A percentile compares a stretch with the other conserved stretches of the same genome.
phyloP scores from a whole-genome alignment of 1,140 invertebrate species.

The Panonychus citri region DNA sequence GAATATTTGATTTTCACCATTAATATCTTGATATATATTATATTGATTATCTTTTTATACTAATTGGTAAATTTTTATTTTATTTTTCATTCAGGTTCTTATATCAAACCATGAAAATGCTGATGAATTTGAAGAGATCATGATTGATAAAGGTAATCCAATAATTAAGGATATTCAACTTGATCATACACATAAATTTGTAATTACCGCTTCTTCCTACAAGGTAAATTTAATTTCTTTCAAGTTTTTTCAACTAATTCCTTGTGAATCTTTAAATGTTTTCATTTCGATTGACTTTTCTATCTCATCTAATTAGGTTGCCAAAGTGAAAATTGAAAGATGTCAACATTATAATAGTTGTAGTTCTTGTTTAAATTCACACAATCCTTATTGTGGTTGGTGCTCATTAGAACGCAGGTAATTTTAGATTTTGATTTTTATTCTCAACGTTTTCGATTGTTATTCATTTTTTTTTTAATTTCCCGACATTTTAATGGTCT shows the following conservation, averaged over 20 bases:
- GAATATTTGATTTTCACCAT: too few relatives aligned
- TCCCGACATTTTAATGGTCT: constrained; percentile 23
- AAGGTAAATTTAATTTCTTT: constrained; percentile 26
- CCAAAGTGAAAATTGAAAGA: constrained; percentile 72
- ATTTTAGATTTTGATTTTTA: constrained; percentile 20
- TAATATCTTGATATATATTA: too few relatives aligned
- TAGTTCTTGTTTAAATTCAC: constrained; percentile 66
- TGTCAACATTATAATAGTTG: constrained; percentile 78
- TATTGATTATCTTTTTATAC: too few relatives aligned
- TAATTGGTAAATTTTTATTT: constrained; percentile 7
- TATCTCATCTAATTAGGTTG: constrained; percentile 32
- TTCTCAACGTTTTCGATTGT: neutral
- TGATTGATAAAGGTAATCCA: constrained; percentile 39
- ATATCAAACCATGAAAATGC: constrained; percentile 19
- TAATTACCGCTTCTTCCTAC: constrained; percentile 44
- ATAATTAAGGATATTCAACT: constrained; percentile 59
- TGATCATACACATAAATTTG: constrained; percentile 43
- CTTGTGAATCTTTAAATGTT: neutral
- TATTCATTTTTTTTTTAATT: neutral
- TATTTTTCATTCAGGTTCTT: constrained; percentile 28
- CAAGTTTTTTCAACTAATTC: neutral
- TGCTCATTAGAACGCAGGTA: constrained; percentile 70
- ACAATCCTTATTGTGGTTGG: constrained; percentile 94
- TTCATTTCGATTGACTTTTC: constrained; percentile 15
- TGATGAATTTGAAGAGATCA: constrained; percentile 47